Conservation (phyloP, 2,113 vertebrate genomes). For the Salvelinus sp. region DNA sequence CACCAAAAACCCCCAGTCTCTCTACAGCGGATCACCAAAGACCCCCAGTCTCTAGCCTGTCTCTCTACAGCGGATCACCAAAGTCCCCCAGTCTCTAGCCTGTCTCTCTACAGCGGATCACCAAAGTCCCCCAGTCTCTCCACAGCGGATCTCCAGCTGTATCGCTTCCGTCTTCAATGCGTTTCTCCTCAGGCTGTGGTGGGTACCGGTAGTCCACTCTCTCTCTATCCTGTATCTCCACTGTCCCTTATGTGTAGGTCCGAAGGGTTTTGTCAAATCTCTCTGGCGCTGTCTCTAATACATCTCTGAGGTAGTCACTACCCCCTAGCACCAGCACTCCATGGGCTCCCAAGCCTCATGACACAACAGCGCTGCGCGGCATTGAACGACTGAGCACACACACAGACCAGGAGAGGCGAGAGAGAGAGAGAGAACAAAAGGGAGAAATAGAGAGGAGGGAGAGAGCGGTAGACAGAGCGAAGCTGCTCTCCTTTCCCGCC, state of each 20-base stretch:
- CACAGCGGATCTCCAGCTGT: background rate
- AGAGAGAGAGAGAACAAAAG: slow-evolving; percentile 11
- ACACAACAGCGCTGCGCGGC: slow-evolving; percentile 34
- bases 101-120: background rate
- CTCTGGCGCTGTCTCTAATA: background rate
- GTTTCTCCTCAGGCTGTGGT: background rate
- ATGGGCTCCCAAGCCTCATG: slow-evolving; percentile 42
- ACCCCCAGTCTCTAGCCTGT: background rate
- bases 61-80: background rate
- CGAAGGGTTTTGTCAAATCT: background rate
- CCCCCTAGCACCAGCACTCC: slow-evolving; percentile 45
- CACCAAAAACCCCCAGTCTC: background rate
- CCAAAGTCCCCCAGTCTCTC: background rate
- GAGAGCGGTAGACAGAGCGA: slow-evolving; percentile 45
- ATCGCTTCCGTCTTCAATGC: too few species aligned
- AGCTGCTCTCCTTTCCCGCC: slow-evolving; percentile 59
- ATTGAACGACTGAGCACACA: slow-evolving; percentile 49
- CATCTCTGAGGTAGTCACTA: slow-evolving; percentile 32
- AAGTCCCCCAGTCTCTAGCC: background rate
- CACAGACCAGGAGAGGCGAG: slow-evolving; percentile 5
- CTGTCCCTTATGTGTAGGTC: background rate
- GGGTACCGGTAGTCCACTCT: background rate
- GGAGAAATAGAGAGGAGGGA: slow-evolving; percentile 1
- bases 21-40: background rate
- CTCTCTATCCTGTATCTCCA: background rate